Evolutionary conservation across 2,797 vertebrate species (phyloP), one percentile per base, ranked within the genome.

Genomic region (Phalanger gymnotis): DNA sequence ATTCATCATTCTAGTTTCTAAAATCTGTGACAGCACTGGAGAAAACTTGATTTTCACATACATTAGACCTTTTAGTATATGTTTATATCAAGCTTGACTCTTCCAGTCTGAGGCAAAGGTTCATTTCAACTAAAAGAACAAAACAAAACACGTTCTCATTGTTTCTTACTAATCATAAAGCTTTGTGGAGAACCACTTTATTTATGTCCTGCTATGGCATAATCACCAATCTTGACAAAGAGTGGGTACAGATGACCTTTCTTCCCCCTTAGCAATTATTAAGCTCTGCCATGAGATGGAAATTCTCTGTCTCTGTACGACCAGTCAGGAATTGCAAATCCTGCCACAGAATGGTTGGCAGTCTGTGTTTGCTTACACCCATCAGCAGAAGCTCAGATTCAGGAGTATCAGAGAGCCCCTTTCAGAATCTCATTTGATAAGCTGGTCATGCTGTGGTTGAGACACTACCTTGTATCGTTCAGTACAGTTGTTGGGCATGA

Each of bases 1-100:
- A 53, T 95, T 55, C 51, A 87, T 95, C 92, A 31, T 56, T 90
- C 58, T 54, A 92, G 56, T 97, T 95, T 94, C 53, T 96, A 25
- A 56, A 66, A 55, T 94, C 34, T 89, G 12, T 94, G 47, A 95
- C 7, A 28, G 61, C 5, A 95, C 92, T 87, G 57, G 28, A 22
- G 11, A 66, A 47, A 90, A 66, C n/a, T 91, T 73, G 34, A 40
- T 96, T 96, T 97, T 96, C 53, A 40, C 89, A 14, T 30, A 12
- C 13, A 3, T 31, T 61, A 22, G 55, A 92, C 57, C 47, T 47
- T 40, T 56, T 93, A 47, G 55, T 30, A 93, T 87, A 55, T 54
- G 94, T 95, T 13, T 93, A 3, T 90, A 52, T 89, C 91, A 89
- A 25, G 34, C 51, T 81, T 95, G 55, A 90, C 90, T 92, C 2